Evolutionary conservation across 1,140 invertebrate genomes (phyloP), one percentile per base, ranked within the genome.

Genomic region (Grapholita molesta): DNA sequence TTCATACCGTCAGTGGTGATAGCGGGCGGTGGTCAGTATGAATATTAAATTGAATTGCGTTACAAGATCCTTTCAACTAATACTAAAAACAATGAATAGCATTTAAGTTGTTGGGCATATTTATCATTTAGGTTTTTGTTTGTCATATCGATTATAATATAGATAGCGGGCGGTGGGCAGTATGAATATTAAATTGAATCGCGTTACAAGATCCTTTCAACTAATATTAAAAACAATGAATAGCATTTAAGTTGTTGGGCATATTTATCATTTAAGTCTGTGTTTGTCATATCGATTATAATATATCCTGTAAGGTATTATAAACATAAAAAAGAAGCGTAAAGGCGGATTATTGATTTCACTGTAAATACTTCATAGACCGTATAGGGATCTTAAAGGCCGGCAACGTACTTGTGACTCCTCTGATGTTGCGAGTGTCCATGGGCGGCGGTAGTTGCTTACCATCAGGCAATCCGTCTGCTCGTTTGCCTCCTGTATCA

Each of bases 161-260:
- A n/a, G 72, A 75, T 76, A 72, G 66, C 64, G 65, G 28, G 68
- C 61, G 67, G 65, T 52, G 75, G 70, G n/a, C n/a, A n/a, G 73
- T 69, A 72, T 78, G 74, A 71, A 76, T 77, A 71, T 75, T 74
- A 71, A 77, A 76, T 80, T 80, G 74, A 74, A 76, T 80, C 21
- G 42, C 30, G 38, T 52, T 70, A 66, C 12, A 38, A 48, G 12
- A 38, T 68, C 42, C 38, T 38, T 67, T 71, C 55, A 64, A 48
- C 24, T 65, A 69, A 69, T 69, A 28, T 23, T 64, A 68, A 67
- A 71, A 67, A 55, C 52, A 21, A 53, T 53, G 48, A 53, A 53
- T 53, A 53, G 23, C 28, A 30, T 57, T 28, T 23, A 33, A n/a
- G n/a, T n/a, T n/a, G 25, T 64, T 25, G 25, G 32, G 24, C 15